These are phyloP conservation scores for Benitochromis conjunctus DNA, from an alignment of 2,113 vertebrate genomes.

Conservation along the genomic window DNA sequence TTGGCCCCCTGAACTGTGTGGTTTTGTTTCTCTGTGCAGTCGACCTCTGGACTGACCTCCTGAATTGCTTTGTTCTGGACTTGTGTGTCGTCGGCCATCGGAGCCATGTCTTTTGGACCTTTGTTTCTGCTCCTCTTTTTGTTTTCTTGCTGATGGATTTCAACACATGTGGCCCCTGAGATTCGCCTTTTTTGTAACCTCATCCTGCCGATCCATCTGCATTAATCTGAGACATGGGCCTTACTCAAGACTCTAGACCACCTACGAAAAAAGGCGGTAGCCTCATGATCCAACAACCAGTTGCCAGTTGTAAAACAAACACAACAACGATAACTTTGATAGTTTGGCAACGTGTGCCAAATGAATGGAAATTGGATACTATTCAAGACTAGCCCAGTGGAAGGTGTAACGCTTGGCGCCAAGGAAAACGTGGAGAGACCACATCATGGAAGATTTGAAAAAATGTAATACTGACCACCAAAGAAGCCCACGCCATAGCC, in stretches of 20 bases:
- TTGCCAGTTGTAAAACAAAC: neutral
- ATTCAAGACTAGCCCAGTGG: neutral
- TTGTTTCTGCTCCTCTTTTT: too few relatives aligned
- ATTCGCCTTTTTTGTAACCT: neutral
- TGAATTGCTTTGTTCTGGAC: too few relatives aligned
- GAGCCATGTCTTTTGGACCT: too few relatives aligned
- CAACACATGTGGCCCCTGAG: neutral
- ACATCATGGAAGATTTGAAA: neutral
- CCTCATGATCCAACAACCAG: neutral
- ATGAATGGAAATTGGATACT: neutral
- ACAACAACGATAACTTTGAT: fast-evolving
- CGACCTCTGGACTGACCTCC: too few relatives aligned
- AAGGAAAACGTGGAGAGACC: neutral
- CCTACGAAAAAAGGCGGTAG: neutral
- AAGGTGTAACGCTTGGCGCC: neutral
- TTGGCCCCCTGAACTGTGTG: too few relatives aligned
- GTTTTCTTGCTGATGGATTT: too few relatives aligned
- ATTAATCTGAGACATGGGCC: neutral
- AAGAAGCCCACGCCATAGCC: neutral
- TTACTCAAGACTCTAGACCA: neutral
- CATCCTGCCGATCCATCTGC: neutral
- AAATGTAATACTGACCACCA: fast-evolving
- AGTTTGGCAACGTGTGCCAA: neutral
- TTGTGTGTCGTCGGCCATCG: too few relatives aligned
- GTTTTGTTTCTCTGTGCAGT: too few relatives aligned